Conservation (phyloP, 2,797 vertebrate genomes). For the Ataeniobius toweri region DNA sequence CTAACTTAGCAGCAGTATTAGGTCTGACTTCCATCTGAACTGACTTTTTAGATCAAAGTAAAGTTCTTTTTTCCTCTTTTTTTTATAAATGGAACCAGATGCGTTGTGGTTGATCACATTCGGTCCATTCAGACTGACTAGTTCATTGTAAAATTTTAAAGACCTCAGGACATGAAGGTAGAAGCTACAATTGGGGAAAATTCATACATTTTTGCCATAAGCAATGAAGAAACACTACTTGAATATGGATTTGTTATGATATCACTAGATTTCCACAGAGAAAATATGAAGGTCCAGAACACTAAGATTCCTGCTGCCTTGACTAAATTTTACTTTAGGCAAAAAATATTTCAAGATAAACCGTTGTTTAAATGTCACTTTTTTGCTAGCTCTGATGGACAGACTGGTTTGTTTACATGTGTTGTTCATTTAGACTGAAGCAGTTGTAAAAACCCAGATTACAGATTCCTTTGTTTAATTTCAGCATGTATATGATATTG, state of each 20-base stretch:
- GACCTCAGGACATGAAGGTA: neutral
- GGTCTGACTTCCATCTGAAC: neutral
- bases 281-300: neutral
- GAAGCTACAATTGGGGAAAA: neutral
- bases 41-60: neutral
- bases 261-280: constrained; percentile 1
- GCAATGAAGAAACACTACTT: constrained; percentile 1
- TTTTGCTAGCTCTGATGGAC: neutral
- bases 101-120: neutral
- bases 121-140: neutral
- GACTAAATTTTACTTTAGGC: neutral
- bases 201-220: neutral
- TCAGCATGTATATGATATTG: neutral
- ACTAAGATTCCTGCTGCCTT: constrained; percentile 1
- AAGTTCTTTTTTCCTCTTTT: neutral
- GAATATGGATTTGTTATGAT: neutral
- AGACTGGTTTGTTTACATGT: constrained; percentile 2
- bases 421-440: neutral
- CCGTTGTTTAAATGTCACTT: neutral
- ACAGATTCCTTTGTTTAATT: neutral
- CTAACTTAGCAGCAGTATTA: neutral
- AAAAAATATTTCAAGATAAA: neutral
- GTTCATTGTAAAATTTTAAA: neutral
- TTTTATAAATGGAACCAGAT: neutral
- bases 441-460: neutral